Evolutionary conservation across 2,113 vertebrate species (phyloP).

Genomic region (Cinclus mexicanus): DNA sequence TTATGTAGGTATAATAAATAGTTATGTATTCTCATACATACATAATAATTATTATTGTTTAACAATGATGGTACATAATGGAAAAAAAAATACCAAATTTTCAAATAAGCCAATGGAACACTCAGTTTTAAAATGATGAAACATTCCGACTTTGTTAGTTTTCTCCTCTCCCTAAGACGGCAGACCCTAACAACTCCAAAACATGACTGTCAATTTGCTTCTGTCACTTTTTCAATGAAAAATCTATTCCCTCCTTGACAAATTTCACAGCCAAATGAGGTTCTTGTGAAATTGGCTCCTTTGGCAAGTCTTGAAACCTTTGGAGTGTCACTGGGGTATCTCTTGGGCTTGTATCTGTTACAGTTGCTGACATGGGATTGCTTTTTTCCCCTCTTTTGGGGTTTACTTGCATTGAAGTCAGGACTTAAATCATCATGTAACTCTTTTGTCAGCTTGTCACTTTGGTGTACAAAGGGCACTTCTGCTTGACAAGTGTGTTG

Average conservation of each 20-base stretch:
- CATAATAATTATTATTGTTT: not conserved
- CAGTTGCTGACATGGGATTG: not conserved
- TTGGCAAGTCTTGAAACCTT: not conserved
- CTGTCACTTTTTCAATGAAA: not conserved
- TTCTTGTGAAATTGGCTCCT: not conserved
- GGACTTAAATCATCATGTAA: not conserved
- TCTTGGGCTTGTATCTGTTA: not conserved
- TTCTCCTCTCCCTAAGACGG: not conserved
- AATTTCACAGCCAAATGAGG: not conserved
- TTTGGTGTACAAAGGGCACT: not conserved
- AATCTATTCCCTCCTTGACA: not conserved
- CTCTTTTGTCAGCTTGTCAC: slow-evolving; percentile 3
- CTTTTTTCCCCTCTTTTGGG: not conserved
- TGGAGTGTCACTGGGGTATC: not conserved
- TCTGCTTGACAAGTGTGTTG: slow-evolving; percentile 27
- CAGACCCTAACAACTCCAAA: not conserved
- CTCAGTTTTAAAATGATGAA: not conserved
- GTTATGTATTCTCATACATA: not conserved
- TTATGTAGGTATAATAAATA: not conserved
- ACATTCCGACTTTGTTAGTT: not conserved
- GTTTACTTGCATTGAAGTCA: not conserved
- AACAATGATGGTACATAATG: not conserved
- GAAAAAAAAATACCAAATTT: not conserved
- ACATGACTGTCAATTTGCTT: not conserved
- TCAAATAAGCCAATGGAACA: not conserved